Evolutionary conservation across 1,140 invertebrate species (phyloP).

Genomic region (Aphaenogaster ashmeadi): DNA sequence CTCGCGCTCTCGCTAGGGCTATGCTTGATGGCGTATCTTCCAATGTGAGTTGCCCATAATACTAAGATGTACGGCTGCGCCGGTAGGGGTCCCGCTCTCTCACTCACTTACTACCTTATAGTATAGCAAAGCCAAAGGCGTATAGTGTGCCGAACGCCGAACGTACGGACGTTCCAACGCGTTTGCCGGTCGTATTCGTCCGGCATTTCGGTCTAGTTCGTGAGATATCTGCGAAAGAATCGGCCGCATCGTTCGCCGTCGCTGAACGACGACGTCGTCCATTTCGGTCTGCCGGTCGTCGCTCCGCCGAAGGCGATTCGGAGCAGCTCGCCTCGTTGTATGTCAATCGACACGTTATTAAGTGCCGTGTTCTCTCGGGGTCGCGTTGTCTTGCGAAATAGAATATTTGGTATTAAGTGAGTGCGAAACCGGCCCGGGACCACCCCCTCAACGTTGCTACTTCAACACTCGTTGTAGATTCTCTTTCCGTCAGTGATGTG

Average conservation of each 20-base stretch:
- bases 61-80: slow-evolving; percentile 92
- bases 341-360: slow-evolving; percentile 37
- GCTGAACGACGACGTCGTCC: slow-evolving; percentile 15
- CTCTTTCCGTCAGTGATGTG: slow-evolving; percentile 66
- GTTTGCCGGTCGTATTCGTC: slow-evolving; percentile 76
- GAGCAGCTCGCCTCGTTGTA: neutral
- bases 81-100: slow-evolving; percentile 87
- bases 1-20: slow-evolving; percentile 89
- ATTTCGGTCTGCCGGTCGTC: neutral
- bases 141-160: slow-evolving; percentile 84
- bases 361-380: neutral
- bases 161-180: slow-evolving; percentile 78
- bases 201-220: slow-evolving; percentile 68
- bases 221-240: slow-evolving; percentile 41
- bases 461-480: slow-evolving; percentile 21
- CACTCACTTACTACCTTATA: slow-evolving; percentile 85
- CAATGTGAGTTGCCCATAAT: slow-evolving; percentile 92
- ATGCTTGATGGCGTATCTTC: slow-evolving; percentile 93
- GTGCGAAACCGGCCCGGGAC: slow-evolving; percentile 26
- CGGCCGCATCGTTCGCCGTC: neutral
- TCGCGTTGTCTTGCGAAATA: slow-evolving; percentile 13
- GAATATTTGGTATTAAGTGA: slow-evolving; percentile 38
- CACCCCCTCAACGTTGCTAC: neutral
- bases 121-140: slow-evolving; percentile 86
- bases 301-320: slow-evolving; percentile 8